Conservation (phyloP, 2,113 vertebrate genomes). For the Microcebus lehilahytsara region DNA sequence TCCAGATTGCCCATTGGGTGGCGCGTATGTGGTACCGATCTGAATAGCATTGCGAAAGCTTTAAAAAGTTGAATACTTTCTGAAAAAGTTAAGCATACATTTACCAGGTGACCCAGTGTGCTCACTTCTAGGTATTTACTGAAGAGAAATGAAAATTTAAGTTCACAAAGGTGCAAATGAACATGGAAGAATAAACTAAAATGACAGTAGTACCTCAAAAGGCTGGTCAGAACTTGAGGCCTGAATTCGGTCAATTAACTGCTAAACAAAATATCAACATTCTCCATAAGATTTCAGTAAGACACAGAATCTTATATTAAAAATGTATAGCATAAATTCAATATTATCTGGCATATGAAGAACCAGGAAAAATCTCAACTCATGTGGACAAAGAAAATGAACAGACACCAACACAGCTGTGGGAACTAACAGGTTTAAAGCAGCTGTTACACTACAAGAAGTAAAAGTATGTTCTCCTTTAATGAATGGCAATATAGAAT, state of each 20-base stretch:
- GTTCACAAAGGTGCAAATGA: neutral
- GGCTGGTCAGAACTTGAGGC: neutral
- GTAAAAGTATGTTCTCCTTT: neutral
- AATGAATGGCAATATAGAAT: neutral
- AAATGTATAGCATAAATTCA: neutral
- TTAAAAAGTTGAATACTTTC: neutral
- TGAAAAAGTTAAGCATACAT: neutral
- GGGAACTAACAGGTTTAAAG: neutral
- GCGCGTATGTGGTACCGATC: neutral
- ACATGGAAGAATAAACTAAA: neutral
- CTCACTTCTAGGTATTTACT: neutral
- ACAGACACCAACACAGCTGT: neutral
- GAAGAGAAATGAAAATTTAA: neutral
- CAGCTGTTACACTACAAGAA: neutral
- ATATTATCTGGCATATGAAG: neutral
- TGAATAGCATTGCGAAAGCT: neutral
- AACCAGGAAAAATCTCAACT: neutral
- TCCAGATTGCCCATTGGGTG: neutral
- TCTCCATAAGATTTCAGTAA: neutral
- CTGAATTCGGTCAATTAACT: neutral
- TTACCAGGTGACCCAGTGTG: neutral
- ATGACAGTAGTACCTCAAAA: neutral
- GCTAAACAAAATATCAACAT: neutral
- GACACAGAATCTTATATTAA: neutral
- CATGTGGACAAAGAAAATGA: neutral